Conservation (phyloP, 2,888 invertebrate species). For the Platycnemis pennipes region DNA sequence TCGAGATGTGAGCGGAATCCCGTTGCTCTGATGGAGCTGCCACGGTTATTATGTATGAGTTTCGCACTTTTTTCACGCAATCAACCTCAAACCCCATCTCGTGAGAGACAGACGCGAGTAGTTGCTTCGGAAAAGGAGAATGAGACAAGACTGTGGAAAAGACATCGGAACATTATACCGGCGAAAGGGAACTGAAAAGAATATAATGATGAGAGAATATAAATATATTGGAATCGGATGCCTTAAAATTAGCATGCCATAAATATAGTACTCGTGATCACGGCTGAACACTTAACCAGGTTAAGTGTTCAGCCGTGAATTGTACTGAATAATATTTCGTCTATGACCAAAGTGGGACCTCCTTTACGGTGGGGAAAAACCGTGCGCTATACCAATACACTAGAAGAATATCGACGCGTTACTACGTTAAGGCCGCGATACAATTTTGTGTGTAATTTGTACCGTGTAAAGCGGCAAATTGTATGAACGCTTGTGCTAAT, state of each 20-base stretch:
- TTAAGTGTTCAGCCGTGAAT: no score
- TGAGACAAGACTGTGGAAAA: background rate
- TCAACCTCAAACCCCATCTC: background rate
- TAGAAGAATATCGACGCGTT: no score
- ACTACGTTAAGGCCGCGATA: no score
- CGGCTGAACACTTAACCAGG: no score
- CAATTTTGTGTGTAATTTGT: no score
- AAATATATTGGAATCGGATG: background rate
- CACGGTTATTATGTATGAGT: constrained; percentile 5
- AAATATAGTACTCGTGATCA: background rate
- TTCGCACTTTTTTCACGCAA: background rate
- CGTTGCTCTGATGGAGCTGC: background rate
- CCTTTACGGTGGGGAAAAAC: no score
- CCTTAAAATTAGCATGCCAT: background rate
- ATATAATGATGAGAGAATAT: background rate
- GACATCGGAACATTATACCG: background rate
- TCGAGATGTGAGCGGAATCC: background rate
- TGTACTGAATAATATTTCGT: background rate
- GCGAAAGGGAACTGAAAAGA: background rate
- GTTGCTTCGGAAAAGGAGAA: background rate
- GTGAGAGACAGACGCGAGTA: background rate
- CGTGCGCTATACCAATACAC: no score
- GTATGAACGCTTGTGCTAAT: no score
- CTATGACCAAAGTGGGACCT: background rate
- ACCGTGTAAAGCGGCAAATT: no score